These are phyloP conservation scores for Neuroscelio doddi DNA, from an alignment of 2,888 invertebrate species.

Conservation along the genomic window DNA sequence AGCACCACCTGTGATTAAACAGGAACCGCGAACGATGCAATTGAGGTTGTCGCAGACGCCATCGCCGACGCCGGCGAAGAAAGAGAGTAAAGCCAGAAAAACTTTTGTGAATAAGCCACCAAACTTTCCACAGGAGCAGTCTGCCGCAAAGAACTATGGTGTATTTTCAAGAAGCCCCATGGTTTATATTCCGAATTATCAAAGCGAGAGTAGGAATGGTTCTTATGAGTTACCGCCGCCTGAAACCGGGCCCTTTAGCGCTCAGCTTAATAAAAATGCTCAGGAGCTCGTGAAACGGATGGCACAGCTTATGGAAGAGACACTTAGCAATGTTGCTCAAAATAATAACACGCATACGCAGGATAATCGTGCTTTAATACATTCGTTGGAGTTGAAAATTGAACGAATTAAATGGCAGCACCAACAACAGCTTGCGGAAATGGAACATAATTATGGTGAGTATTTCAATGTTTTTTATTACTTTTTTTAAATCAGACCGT, in stretches of 20 bases:
- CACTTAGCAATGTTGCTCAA: constrained; percentile 52
- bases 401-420: constrained; percentile 83
- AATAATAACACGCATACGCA: constrained; percentile 38
- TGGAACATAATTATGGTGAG: constrained; percentile 81
- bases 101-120: constrained; percentile 66
- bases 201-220: background rate
- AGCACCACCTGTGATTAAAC: constrained; percentile 46
- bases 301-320: constrained; percentile 66
- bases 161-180: constrained; percentile 49
- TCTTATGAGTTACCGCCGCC: constrained; percentile 61
- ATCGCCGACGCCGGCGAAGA: constrained; percentile 34
- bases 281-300: constrained; percentile 62
- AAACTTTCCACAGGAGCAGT: constrained; percentile 47
- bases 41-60: background rate
- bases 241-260: constrained; percentile 66
- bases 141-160: constrained; percentile 27
- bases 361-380: constrained; percentile 75
- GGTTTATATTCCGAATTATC: constrained; percentile 49
- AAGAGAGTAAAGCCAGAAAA: constrained; percentile 68
- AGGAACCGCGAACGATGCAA: constrained; percentile 48
- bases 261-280: constrained; percentile 59
- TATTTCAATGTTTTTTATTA: no score
- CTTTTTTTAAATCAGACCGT: no score
- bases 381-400: constrained; percentile 78
- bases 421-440: constrained; percentile 81